Evolutionary conservation across 1,140 invertebrate genomes (phyloP).

Genomic region (Temnothorax longispinosus): DNA sequence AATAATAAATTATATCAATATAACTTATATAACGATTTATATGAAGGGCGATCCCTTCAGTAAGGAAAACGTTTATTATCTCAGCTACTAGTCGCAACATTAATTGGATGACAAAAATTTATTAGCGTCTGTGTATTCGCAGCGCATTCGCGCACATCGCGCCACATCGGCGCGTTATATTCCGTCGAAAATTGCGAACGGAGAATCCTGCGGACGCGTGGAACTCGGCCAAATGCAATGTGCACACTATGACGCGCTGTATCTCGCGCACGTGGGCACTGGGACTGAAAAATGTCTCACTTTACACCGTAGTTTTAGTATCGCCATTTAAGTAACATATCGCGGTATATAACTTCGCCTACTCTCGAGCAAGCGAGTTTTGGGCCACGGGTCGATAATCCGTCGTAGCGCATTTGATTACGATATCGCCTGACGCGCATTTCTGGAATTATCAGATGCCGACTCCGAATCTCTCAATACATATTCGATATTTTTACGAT

Average conservation of each 20-base stretch:
- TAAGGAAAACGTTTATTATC: constrained; percentile 30
- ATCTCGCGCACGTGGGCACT: neutral
- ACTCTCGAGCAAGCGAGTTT: neutral
- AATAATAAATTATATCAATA: too few species aligned
- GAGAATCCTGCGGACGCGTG: constrained; percentile 44
- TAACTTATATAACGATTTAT: too few species aligned
- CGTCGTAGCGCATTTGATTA: constrained; percentile 22
- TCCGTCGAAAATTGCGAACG: constrained; percentile 41
- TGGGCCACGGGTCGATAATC: constrained; percentile 34
- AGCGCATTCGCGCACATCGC: neutral
- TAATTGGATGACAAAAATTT: constrained; percentile 50
- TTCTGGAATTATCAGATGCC: neutral
- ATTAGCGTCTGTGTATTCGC: constrained; percentile 27
- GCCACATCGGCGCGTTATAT: constrained; percentile 28
- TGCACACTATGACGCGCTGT: constrained; percentile 56
- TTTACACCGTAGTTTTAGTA: constrained; percentile 62
- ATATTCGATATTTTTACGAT: neutral
- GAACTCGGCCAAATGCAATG: constrained; percentile 68
- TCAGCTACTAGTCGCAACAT: neutral
- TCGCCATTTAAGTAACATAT: constrained; percentile 69
- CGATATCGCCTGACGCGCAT: neutral
- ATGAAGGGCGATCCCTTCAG: neutral
- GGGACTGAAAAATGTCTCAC: constrained; percentile 68
- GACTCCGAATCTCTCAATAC: neutral
- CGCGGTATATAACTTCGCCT: constrained; percentile 46